A percentile compares a stretch with the other conserved stretches of the same genome.
phyloP scores from a whole-genome alignment of 2,113 vertebrate species.

The Rhinopomastus cyanomelas region DNA sequence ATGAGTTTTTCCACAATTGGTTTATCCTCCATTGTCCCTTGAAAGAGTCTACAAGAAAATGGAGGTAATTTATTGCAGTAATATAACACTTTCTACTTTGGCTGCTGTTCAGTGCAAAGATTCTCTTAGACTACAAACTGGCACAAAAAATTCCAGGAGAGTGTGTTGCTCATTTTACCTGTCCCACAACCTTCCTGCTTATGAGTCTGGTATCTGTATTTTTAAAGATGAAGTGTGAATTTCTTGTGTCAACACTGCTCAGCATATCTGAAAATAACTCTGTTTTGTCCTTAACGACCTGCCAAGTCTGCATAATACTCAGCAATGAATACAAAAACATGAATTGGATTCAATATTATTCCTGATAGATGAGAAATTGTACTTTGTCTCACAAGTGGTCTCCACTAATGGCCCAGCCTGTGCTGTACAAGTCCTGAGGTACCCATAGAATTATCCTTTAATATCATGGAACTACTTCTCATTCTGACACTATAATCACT shows the following conservation, averaged over 20 bases:
- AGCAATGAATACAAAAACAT: neutral
- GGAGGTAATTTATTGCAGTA: neutral
- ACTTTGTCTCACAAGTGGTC: neutral
- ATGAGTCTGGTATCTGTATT: neutral
- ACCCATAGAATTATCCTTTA: neutral
- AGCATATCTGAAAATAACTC: neutral
- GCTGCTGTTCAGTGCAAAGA: neutral
- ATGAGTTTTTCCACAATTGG: neutral
- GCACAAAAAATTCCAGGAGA: neutral
- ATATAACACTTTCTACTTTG: neutral
- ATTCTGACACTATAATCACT: neutral
- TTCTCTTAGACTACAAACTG: neutral
- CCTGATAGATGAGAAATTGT: neutral
- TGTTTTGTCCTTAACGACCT: neutral
- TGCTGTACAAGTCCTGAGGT: neutral
- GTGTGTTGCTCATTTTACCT: neutral
- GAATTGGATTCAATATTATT: neutral
- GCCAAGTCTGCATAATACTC: neutral
- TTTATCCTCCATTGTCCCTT: neutral
- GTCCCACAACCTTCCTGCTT: neutral
- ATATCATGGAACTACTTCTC: neutral
- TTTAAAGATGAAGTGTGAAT: neutral
- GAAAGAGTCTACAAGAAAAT: neutral
- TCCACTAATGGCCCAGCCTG: neutral
- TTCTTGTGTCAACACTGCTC: neutral